Evolutionary conservation across 2,888 invertebrate species (phyloP).

Genomic region (Drosophila mettleri): DNA sequence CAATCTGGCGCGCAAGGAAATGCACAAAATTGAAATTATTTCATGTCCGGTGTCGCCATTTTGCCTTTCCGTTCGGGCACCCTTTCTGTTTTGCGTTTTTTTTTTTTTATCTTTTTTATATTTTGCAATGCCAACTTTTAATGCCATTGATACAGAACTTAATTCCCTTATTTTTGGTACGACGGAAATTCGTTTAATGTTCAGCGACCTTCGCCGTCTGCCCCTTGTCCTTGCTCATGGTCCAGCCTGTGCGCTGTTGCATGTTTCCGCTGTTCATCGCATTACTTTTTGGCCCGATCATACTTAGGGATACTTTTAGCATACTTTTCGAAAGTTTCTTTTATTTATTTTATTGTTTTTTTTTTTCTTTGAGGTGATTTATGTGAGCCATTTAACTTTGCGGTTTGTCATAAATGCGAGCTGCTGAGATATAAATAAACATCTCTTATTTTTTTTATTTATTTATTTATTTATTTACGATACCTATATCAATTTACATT

Average conservation of each 20-base stretch:
- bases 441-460: no score
- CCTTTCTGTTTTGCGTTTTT: slow-evolving; percentile 35
- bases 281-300: slow-evolving; percentile 11
- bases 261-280: slow-evolving; percentile 45
- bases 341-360: slow-evolving; percentile 17
- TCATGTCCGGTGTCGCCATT: slow-evolving; percentile 80
- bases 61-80: slow-evolving; percentile 61
- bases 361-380: slow-evolving; percentile 34
- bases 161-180: slow-evolving; percentile 21
- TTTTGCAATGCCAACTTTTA: slow-evolving; percentile 51
- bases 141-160: slow-evolving; percentile 67
- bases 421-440: neutral
- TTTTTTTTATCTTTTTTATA: neutral
- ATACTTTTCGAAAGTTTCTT: slow-evolving; percentile 36
- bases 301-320: slow-evolving; percentile 36
- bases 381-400: slow-evolving; percentile 10
- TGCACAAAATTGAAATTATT: slow-evolving; percentile 81
- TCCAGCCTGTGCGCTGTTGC: slow-evolving; percentile 41
- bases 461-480: neutral
- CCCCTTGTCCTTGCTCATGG: slow-evolving; percentile 38
- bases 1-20: slow-evolving; percentile 69
- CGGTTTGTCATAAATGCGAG: neutral
- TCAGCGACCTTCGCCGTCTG: slow-evolving; percentile 48
- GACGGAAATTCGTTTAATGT: slow-evolving; percentile 66
- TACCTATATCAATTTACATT: neutral